Evolutionary conservation across 2,888 invertebrate genomes (phyloP).

Genomic region (Phrixothrix hirtus): DNA sequence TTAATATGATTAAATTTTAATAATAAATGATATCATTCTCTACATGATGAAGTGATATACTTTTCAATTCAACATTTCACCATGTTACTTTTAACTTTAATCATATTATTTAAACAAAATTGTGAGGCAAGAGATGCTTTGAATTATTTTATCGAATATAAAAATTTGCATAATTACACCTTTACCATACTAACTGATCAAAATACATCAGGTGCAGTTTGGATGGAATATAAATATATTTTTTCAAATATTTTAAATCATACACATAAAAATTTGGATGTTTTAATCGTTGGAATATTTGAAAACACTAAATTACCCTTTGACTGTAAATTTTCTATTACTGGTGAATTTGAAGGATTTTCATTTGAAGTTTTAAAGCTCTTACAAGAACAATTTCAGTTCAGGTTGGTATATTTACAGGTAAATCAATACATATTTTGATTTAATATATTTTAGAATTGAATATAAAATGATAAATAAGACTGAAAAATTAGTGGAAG

Average conservation of each 20-base stretch:
- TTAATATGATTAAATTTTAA: constrained; percentile 1
- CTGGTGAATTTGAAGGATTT: constrained; percentile 8
- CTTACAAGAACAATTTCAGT: too few species aligned
- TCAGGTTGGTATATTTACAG: neutral
- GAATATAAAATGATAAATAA: constrained; percentile 6
- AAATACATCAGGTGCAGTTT: constrained; percentile 1
- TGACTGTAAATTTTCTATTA: constrained; percentile 11
- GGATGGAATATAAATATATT: constrained; percentile 17
- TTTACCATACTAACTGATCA: constrained; percentile 6
- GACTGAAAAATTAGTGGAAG: constrained; percentile 3
- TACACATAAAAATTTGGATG: neutral
- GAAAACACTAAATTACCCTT: constrained; percentile 10
- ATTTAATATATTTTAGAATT: constrained; percentile 7
- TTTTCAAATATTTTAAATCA: neutral
- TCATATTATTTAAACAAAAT: neutral
- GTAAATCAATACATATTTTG: neutral
- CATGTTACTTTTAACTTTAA: neutral
- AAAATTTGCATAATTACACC: constrained; percentile 7
- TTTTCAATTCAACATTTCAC: too few species aligned
- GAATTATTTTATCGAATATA: constrained; percentile 11
- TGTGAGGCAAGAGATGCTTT: constrained; percentile 5
- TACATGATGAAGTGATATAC: neutral
- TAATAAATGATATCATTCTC: constrained; percentile 1
- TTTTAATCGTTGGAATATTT: constrained; percentile 15
- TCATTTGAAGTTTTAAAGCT: constrained; percentile 11